Base-by-base conservation (phyloP, 2,113 vertebrate species). In the Melanostigma gelatinosum region DNA sequence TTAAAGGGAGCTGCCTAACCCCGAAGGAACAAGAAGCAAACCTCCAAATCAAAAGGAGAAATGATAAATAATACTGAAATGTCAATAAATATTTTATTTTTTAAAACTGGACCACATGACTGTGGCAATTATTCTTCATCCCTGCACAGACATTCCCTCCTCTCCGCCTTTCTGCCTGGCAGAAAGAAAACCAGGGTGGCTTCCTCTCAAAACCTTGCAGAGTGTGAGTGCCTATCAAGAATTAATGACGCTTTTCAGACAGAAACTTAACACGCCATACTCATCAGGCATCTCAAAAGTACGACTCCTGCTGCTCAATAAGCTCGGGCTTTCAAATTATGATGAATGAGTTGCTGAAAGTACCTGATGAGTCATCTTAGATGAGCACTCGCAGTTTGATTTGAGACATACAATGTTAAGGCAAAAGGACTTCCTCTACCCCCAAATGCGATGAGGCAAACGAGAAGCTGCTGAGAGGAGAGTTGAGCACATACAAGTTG, bases 191-290 rank as follows among this genome's bases (percentile, higher is more conserved):
- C 32, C 75, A 64, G 50, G 46, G 77, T 63, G 64, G 73, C 77
- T 81, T 86, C 63, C 65, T 80, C 70, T 89, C 65, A 85, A 55
- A 62, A 82, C 13, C 0, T 20, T 42, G 60, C 83, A 79, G 69
- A 80, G 83, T 55, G 76, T 40, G 71, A 82, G 82, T 82, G 55
- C 87, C 86, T 77, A 85, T 92, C 70, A 87, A 85, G 79, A 91
- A 87, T 90, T 87, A 85, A 90, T 89, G 86, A 84, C 0, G 83
- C 64, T 75, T 89, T 88, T 91, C 75, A 89, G 66, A 78, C 3
- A 18, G 69, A 77, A 79, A 83, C 64, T 70, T 82, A 79, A 89
- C 81, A 82, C 87, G 75, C 72, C 83, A 46, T 44, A 83, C 78
- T 83, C 72, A 76, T 80, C 44, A 79, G 81, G 20, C 74, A 83